Evolutionary conservation across 2,888 invertebrate species (phyloP).

Genomic region (Auanema freiburgensis): DNA sequence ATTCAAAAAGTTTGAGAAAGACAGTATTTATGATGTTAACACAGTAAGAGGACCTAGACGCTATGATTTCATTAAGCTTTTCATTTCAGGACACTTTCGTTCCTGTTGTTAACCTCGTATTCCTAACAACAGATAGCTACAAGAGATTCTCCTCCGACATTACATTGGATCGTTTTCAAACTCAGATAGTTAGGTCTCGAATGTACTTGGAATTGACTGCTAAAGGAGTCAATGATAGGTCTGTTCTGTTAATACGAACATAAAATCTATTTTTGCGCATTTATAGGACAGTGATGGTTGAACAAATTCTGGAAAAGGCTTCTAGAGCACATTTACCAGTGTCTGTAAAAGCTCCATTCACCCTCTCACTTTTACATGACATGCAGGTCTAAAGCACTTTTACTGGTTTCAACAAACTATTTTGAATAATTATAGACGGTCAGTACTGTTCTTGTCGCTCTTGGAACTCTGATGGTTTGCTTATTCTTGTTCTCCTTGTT

Average conservation of each 20-base stretch:
- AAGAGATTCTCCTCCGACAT: conserved; percentile 55
- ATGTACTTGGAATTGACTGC: conserved; percentile 62
- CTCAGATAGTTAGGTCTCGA: conserved; percentile 48
- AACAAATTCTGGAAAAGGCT: conserved; percentile 36
- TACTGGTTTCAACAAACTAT: not conserved
- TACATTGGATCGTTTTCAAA: conserved; percentile 52
- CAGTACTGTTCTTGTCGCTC: conserved; percentile 38
- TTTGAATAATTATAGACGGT: conserved; percentile 25
- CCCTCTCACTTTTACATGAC: conserved; percentile 60
- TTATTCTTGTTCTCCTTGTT: conserved; percentile 39
- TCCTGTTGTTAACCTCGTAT: conserved; percentile 62
- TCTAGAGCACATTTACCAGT: conserved; percentile 48
- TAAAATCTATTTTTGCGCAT: no score
- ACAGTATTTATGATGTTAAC: conserved; percentile 60
- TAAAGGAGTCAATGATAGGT: conserved; percentile 55
- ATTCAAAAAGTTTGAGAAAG: conserved; percentile 59
- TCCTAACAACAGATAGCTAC: conserved; percentile 54
- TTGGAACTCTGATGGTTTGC: conserved; percentile 34
- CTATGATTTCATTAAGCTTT: no score
- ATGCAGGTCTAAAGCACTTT: conserved; percentile 32
- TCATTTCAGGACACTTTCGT: conserved; percentile 59
- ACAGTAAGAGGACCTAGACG: conserved; percentile 30
- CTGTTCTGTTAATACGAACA: no score
- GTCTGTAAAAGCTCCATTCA: conserved; percentile 51
- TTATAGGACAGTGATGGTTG: conserved; percentile 9